Percentiles rank a stretch among this genome's conserved stretches.
Conservation (phyloP, 2,888 invertebrate genomes). For the Andrena dorsata region DNA sequence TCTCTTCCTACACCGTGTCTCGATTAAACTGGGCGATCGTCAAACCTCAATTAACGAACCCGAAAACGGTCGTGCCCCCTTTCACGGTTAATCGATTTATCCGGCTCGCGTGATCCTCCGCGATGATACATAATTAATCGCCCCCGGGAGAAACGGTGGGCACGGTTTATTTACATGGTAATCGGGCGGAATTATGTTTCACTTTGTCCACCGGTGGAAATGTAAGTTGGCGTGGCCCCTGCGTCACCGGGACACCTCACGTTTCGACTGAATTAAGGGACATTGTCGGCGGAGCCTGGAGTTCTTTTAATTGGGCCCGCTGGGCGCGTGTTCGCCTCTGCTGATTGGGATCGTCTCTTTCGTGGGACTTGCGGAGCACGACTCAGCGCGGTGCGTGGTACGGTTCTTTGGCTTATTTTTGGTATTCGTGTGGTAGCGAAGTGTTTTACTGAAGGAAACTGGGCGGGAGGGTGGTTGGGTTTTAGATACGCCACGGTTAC, state of each 20-base stretch:
- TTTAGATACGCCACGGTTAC: no score
- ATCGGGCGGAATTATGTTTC: constrained; percentile 32
- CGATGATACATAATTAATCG: constrained; percentile 51
- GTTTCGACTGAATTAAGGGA: background rate
- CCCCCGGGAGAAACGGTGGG: constrained; percentile 24
- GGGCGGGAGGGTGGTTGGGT: no score
- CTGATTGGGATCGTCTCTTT: constrained; percentile 1
- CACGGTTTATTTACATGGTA: constrained; percentile 44
- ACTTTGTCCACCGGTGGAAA: background rate
- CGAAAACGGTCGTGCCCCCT: constrained; percentile 43
- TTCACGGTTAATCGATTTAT: constrained; percentile 62
- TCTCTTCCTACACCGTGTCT: constrained; percentile 1
- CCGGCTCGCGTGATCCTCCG: constrained; percentile 44
- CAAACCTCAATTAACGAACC: constrained; percentile 55
- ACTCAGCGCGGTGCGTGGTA: background rate
- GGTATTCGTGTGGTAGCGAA: no score
- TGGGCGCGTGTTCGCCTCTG: background rate
- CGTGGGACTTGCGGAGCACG: background rate
- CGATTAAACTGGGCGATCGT: constrained; percentile 55
- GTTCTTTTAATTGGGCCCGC: constrained; percentile 7
- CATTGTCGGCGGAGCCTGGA: background rate
- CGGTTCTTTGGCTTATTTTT: background rate
- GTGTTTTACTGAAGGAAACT: no score
- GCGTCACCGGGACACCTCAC: background rate
- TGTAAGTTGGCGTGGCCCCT: background rate